phyloP scores from a whole-genome alignment of 2,888 invertebrate species.

The Psylliodes chrysocephalus region DNA sequence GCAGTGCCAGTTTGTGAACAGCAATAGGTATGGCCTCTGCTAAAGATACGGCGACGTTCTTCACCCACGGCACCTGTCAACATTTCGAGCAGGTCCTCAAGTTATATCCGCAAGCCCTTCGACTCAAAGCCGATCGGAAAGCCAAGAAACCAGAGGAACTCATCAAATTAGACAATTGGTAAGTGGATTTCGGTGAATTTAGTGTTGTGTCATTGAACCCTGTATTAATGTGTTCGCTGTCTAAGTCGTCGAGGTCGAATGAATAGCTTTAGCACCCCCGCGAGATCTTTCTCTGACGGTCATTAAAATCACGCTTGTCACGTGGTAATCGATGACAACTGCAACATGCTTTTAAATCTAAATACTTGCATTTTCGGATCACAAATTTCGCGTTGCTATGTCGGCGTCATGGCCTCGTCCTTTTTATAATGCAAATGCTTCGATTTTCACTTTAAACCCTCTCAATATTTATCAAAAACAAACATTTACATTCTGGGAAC shows the following conservation, averaged over 20 bases:
- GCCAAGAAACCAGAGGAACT: conserved; percentile 94
- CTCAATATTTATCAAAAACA: not conserved
- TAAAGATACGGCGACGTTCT: conserved; percentile 89
- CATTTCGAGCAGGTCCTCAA: conserved; percentile 90
- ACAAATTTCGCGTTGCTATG: conserved; percentile 53
- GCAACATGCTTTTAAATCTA: conserved; percentile 45
- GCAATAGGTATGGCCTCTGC: conserved; percentile 58
- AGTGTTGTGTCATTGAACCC: conserved; percentile 59
- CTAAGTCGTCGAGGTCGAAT: conserved; percentile 50
- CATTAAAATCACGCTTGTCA: conserved; percentile 77
- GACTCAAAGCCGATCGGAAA: conserved; percentile 89
- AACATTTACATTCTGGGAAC: not conserved
- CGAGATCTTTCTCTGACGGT: conserved; percentile 67
- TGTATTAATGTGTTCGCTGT: conserved; percentile 50
- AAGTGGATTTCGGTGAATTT: conserved; percentile 66
- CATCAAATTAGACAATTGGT: conserved; percentile 95
- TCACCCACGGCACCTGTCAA: conserved; percentile 87
- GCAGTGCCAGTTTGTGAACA: conserved; percentile 53
- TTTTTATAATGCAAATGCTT: conserved; percentile 35
- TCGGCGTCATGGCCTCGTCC: conserved; percentile 58
- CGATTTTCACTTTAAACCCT: conserved; percentile 27
- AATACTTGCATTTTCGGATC: conserved; percentile 67
- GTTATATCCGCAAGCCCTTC: conserved; percentile 90
- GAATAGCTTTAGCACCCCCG: conserved; percentile 68
- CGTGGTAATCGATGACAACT: conserved; percentile 78